Evolutionary conservation across 1,140 invertebrate genomes (phyloP).

Genomic region (Neomicropteryx cornuta): DNA sequence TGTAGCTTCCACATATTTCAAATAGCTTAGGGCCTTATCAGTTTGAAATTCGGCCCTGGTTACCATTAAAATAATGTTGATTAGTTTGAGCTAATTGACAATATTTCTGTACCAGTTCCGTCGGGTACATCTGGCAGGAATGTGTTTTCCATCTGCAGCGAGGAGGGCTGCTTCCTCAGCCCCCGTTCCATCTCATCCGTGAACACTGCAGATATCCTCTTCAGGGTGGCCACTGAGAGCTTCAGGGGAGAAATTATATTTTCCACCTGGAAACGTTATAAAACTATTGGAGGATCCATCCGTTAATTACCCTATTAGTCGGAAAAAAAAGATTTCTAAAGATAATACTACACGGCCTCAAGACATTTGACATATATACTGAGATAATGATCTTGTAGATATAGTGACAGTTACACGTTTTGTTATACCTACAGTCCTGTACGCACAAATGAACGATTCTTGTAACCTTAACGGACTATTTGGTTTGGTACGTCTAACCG

Average conservation of each 20-base stretch:
- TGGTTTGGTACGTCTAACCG: no score
- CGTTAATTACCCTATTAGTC: no score
- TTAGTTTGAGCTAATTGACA: not conserved
- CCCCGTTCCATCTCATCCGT: conserved; percentile 63
- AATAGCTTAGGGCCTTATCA: not conserved
- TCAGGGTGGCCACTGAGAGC: conserved; percentile 18
- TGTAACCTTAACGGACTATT: no score
- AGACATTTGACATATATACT: no score
- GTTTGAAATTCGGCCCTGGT: not conserved
- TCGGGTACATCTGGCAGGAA: conserved; percentile 89
- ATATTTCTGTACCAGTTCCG: conserved; percentile 65
- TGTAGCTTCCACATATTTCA: not conserved
- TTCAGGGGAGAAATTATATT: conserved; percentile 6
- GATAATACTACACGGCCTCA: no score
- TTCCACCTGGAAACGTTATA: conserved; percentile 14
- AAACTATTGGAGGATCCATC: no score
- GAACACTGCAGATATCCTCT: conserved; percentile 29
- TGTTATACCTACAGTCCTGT: no score
- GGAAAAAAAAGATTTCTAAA: no score
- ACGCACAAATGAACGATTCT: no score
- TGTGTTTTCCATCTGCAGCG: conserved; percentile 70
- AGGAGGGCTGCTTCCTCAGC: conserved; percentile 57
- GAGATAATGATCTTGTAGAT: no score
- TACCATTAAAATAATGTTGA: not conserved
- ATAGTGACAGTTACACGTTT: no score